Evolutionary conservation across 2,113 vertebrate species (phyloP), one percentile per base, ranked within the genome.

Genomic region (Ceyx melanurus): DNA sequence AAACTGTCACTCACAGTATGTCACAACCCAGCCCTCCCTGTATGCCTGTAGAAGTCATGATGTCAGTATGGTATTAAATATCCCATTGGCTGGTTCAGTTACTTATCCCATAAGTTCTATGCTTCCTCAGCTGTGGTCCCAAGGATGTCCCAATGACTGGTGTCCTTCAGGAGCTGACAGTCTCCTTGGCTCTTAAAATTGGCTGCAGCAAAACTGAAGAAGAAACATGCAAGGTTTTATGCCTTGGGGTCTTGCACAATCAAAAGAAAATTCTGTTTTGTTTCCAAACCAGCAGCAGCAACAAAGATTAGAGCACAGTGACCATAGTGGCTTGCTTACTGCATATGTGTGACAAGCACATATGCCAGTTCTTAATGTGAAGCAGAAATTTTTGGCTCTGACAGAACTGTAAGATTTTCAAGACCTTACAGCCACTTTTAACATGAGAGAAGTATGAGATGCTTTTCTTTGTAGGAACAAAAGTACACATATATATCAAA

Each of bases 231-330:
- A 90, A 73, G 37, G 3, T n/a, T 89, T 87, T 73, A 57, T 66
- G 58, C 66, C 74, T 14, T 10, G 25, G 11, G 57, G 70, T 79
- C 62, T 82, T 75, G 43, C 37, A 73, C 16, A 81, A 51, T 72
- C 66, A 73, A 89, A 92, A 92, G 81, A 93, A 92, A 90, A 82
- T 14, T 10, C 1, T 76, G 28, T 4, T 73, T 82, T 90, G 3
- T 90, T 92, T 94, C 89, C 81, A 92, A 90, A 82, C 46, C 54
- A 87, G 54, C 71, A 91, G 71, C 84, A 92, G 50, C 60, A 87
- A 82, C 37, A 70, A 94, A 95, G 89, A 87, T 92, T 91, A 93
- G 78, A 91, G 62, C 50, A 33, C 74, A 73, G 42, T 84, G 88
- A 88, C 93, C 71, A 64, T 22, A 60, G 65, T 86, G 66, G 66